Conservation (phyloP, 2,113 vertebrate genomes). For the Vombatus ursinus region DNA sequence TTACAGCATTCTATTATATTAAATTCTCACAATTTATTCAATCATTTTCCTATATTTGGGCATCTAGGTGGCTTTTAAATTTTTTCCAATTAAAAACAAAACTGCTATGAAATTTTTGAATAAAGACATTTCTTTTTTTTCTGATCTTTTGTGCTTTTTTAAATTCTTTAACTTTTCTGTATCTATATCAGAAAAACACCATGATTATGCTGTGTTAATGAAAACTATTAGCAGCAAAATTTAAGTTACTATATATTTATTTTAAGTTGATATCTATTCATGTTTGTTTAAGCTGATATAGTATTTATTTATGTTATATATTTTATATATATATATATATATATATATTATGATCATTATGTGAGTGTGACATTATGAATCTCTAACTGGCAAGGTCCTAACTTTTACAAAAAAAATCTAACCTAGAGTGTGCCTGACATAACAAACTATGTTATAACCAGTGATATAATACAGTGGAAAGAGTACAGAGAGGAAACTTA, state of each 20-base stretch:
- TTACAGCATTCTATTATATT: neutral
- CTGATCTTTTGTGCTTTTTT: neutral
- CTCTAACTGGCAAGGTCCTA: neutral
- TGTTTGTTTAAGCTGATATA: neutral
- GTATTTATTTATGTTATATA: neutral
- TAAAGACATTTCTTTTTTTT: neutral
- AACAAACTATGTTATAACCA: neutral
- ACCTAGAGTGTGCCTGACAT: neutral
- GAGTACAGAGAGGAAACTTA: neutral
- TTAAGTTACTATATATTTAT: neutral
- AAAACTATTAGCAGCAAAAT: neutral
- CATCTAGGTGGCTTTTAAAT: neutral
- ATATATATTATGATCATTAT: no score
- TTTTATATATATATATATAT: neutral
- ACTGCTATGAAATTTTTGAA: neutral
- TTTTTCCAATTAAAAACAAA: neutral
- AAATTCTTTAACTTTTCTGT: neutral
- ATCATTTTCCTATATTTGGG: neutral
- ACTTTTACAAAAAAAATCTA: neutral
- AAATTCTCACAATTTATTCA: neutral
- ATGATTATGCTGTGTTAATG: neutral
- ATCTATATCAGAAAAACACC: neutral
- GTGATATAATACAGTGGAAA: neutral
- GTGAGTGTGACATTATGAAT: neutral
- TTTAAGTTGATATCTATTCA: neutral